Base-by-base conservation (phyloP, 2,797 vertebrate genomes). In the Oophaga sylvatica region DNA sequence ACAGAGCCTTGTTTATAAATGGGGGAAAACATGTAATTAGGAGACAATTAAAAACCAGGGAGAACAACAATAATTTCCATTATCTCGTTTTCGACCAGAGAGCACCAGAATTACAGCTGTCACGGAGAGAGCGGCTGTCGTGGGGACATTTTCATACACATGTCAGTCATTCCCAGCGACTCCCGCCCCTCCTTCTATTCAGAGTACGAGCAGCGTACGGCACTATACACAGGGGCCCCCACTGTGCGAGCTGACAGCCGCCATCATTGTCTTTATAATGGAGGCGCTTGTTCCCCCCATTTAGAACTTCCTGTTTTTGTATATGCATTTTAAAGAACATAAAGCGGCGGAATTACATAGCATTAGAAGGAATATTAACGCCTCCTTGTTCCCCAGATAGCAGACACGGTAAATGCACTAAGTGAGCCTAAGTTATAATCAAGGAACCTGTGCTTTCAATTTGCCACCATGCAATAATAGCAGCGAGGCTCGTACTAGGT, bases 331-430 rank as follows among this genome's bases (percentile, higher is more conserved):
- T 84, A 84, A 65, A 84, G 57, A 17, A 17, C 63, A 81, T 57
- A 84, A 88, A 75, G 87, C 75, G 26, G 56, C 68, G 19, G 73
- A 88, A 88, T 88, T 79, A 84, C 73, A 88, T 84, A 71, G 70
- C 62, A 84, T 84, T 88, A 84, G 75, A n/a, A 56, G 13, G 75
- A 80, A 80, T 84, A 84, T 71, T 71, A 84, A 71, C 81, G 87
- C 87, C 81, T 71, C 83, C 76, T 86, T 59, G 29, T 70, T 86
- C 67, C 78, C 67, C 22, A 62, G 78, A 80, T 71, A 86, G 73
- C 71, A 78, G 85, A 48, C 67, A 48, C 56, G 20, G 31, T 84
- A 73, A 88, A 88, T 77, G 41, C 48, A 41, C 81, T 31, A 56
- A 59, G 71, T 57, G 13, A 41, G 22, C 75, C 11, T 26, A 59